Conservation (phyloP, 2,888 invertebrate genomes). For the Euplagia quadripunctaria region DNA sequence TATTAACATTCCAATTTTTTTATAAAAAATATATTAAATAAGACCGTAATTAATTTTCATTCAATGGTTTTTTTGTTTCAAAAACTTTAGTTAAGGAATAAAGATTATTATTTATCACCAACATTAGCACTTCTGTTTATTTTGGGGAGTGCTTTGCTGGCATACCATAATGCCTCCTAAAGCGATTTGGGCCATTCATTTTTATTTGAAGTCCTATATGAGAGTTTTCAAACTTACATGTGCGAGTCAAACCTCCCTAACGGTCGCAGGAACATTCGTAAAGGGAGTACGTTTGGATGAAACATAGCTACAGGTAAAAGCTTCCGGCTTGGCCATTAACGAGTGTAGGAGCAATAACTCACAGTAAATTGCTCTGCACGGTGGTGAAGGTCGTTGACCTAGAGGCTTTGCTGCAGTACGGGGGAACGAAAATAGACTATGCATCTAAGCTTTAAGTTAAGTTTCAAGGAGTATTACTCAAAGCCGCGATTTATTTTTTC, state of each 20-base stretch:
- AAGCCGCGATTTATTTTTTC: no score
- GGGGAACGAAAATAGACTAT: not conserved
- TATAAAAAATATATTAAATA: no score
- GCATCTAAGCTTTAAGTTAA: not conserved
- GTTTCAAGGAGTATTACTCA: not conserved
- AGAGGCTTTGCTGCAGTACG: constrained; percentile 3
- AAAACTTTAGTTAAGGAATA: no score
- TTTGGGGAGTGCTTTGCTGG: not conserved
- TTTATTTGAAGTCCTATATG: not conserved
- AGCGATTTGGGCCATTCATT: not conserved
- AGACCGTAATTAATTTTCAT: no score
- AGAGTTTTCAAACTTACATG: not conserved
- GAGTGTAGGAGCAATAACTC: constrained; percentile 54
- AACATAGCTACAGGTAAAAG: constrained; percentile 31
- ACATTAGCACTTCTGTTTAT: not conserved
- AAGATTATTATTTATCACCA: not conserved
- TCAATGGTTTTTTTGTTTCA: no score
- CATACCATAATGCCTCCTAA: not conserved
- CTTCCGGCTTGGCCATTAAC: constrained; percentile 34
- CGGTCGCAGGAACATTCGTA: not conserved
- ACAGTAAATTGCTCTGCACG: constrained; percentile 55
- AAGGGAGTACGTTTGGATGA: constrained; percentile 8
- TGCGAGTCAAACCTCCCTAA: not conserved
- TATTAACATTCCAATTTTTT: no score
- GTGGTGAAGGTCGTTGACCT: constrained; percentile 33